phyloP scores from a whole-genome alignment of 2,888 invertebrate species.

The Clanis bilineata region DNA sequence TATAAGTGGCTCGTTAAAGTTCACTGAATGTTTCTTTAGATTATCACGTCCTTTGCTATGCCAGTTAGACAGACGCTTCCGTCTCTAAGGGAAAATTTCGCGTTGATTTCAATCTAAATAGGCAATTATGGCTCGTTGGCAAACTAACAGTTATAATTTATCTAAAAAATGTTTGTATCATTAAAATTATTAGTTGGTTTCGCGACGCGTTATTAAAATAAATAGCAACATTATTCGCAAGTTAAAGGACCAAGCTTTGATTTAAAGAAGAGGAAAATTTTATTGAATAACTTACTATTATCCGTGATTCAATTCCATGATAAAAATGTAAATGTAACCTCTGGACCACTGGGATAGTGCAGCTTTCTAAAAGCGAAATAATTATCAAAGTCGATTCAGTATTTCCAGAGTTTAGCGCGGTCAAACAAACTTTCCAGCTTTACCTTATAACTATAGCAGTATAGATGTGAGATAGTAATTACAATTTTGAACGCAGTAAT shows the following conservation, averaged over 20 bases:
- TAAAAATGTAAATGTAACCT: no score
- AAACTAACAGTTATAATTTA: neutral
- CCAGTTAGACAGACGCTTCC: neutral
- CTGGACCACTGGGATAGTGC: no score
- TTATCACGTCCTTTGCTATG: neutral
- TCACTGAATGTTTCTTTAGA: slow-evolving; percentile 1
- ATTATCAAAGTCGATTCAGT: no score
- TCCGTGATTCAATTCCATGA: no score
- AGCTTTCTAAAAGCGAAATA: no score
- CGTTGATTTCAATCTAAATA: slow-evolving; percentile 7
- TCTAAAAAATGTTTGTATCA: neutral
- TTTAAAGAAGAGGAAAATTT: no score
- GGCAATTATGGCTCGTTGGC: slow-evolving; percentile 6
- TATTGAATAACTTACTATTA: no score
- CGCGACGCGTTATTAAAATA: neutral
- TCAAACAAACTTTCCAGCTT: no score
- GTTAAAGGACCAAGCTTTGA: no score
- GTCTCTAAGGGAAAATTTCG: slow-evolving; percentile 5
- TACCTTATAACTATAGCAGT: no score
- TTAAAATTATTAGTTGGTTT: slow-evolving; percentile 5
- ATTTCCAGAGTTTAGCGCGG: no score
- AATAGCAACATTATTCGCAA: neutral
- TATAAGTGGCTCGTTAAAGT: slow-evolving; percentile 7
- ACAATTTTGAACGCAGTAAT: neutral
- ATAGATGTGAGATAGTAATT: no score